Base-by-base conservation (phyloP, 2,797 vertebrate species). In the Eospalax fontanierii region DNA sequence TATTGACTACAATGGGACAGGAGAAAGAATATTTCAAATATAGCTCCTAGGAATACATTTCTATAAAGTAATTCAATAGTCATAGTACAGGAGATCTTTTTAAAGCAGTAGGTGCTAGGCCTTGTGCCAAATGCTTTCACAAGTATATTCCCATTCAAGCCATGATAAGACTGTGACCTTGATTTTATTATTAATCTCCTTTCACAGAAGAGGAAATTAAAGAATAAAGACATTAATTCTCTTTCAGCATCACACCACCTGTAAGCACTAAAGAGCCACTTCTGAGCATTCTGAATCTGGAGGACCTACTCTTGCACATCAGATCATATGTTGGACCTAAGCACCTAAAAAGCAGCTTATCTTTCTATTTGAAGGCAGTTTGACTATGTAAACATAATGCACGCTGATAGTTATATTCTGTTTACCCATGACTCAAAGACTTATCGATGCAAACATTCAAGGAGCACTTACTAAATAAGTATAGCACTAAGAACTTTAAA, bases 11-110 rank as follows among this genome's bases (percentile, higher is more conserved):
- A 92, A 95, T 74, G 74, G 3, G 2, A 40, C 83, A 91, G 66
- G 28, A 6, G 4, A 79, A 89, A 66, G 16, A 59, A 43, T 81
- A 74, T 66, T 65, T 94, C 78, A 93, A 18, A 61, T 43, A 84
- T 6, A 11, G 50, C 40, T 73, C 40, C 40, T 21, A 86, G 61
- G 28, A 93, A 76, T 83, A 76, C 40, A 93, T 86, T 91, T 85
- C 40, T 65, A 38, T 54, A 70, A 89, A 94, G 22, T 90, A 83
- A 90, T 91, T 95, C 65, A 90, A 35, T 73, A 74, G 63, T 16
- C 35, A 63, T 33, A 79, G 81, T 38, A 93, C 40, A 61, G 54
- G 4, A n/a, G 43, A 59, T 30, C 57, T 92, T 78, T 87, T 82
- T 57, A 84, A 95, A 82, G 68, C 22, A 26, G 15, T 46, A n/a